Base-by-base conservation (phyloP, 2,113 vertebrate genomes). In the Syrrhaptes paradoxus region DNA sequence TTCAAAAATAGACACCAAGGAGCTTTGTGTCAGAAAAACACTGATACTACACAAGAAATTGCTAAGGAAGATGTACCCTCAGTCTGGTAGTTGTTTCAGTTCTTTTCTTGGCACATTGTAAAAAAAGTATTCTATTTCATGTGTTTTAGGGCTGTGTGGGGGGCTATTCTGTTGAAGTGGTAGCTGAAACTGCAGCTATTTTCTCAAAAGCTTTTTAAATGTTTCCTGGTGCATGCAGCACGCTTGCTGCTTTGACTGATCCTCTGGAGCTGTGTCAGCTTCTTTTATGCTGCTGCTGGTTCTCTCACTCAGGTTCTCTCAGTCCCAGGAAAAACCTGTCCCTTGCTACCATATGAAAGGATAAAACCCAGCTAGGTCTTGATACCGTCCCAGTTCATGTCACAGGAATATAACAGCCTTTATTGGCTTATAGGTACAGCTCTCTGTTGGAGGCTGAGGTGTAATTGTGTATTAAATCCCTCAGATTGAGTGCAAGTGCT, bases 141-240 rank as follows among this genome's bases (percentile, higher is more conserved):
- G 36, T 32, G 26, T 34, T 93, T 94, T 93, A 93, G 80, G 34
- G 55, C 63, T 92, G 68, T n/a, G 90, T 46, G 46, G 28, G 59
- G 58, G 74, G 36, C 41, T 55, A 38, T 94, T 95, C 48, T 55
- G 14, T 67, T 78, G 72, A 90, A 67, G 38, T 55, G 41, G 54
- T 74, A 86, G 70, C 65, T 86, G 85, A 94, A 96, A 92, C 85
- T 86, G 88, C 92, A 95, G 55, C 32, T 88, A 83, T 92, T 95
- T 96, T 86, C 79, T 88, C 83, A 88, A 93, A 92, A 94, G 55
- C 46, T 25, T 83, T 96, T 88, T 92, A 93, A 93, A 84, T 18
- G 59, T 58, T 90, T 11, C 79, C 89, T 96, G 70, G 77, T 78
- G 43, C 52, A 36, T 38, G 21, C 59, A 55, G 55, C 58, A 54